Evolutionary conservation across 1,140 invertebrate genomes (phyloP).

Genomic region (Pantala flavescens): DNA sequence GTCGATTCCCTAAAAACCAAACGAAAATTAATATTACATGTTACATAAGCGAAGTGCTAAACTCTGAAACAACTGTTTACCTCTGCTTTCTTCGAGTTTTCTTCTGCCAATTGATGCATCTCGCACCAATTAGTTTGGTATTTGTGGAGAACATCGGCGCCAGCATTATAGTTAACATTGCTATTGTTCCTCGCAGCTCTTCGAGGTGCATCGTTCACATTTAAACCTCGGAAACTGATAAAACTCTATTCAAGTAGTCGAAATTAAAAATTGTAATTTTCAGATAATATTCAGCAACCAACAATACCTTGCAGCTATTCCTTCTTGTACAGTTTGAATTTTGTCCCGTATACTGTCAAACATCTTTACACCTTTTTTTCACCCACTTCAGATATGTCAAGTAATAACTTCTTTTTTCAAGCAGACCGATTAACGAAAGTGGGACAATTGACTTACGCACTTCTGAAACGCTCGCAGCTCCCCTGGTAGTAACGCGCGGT

Average conservation of each 20-base stretch:
- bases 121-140: conserved; percentile 56
- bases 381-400: no score
- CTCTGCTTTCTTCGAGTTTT: conserved; percentile 47
- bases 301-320: conserved; percentile 38
- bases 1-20: conserved; percentile 38
- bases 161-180: conserved; percentile 44
- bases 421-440: no score
- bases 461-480: no score
- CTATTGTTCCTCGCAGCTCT: conserved; percentile 13
- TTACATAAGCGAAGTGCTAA: background rate
- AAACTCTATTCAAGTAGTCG: background rate
- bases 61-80: conserved; percentile 24
- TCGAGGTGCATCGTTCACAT: conserved; percentile 11
- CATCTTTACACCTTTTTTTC: conserved; percentile 27
- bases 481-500: no score
- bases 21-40: background rate
- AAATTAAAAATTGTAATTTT: background rate
- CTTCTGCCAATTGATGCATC: conserved; percentile 48
- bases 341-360: conserved; percentile 39
- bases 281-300: background rate
- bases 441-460: no score
- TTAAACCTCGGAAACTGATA: conserved; percentile 16
- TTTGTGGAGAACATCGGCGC: conserved; percentile 44
- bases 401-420: no score
- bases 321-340: conserved; percentile 41